phyloP scores from a whole-genome alignment of 2,888 invertebrate species.

The Latrodectus hesperus region DNA sequence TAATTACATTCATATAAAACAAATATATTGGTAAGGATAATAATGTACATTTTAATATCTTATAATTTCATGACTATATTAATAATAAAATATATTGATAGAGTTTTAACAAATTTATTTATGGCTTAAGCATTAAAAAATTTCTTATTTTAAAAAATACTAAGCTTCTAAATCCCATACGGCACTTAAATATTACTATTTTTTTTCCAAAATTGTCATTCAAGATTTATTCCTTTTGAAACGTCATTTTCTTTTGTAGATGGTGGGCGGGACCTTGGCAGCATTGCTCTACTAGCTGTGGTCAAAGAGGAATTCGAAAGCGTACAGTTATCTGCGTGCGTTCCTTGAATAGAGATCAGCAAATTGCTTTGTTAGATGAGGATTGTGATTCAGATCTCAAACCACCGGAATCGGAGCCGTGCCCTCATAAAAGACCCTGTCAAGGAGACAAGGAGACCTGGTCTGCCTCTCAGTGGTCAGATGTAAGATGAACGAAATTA shows the following conservation, averaged over 20 bases:
- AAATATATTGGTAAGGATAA: too few species aligned
- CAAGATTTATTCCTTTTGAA: too few species aligned
- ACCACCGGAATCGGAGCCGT: slow-evolving; percentile 82
- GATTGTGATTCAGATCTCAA: slow-evolving; percentile 82
- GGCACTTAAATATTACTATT: too few species aligned
- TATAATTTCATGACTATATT: too few species aligned
- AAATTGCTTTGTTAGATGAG: slow-evolving; percentile 84
- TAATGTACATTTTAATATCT: too few species aligned
- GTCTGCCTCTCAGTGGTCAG: slow-evolving; percentile 70
- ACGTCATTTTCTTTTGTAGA: slow-evolving; percentile 73
- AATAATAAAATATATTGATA: too few species aligned
- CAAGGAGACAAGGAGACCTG: slow-evolving; percentile 69
- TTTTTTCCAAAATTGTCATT: too few species aligned
- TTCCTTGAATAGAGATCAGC: slow-evolving; percentile 77
- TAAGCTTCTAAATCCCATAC: neutral
- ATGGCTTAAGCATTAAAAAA: too few species aligned
- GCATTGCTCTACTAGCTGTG: slow-evolving; percentile 84
- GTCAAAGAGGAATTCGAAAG: slow-evolving; percentile 74
- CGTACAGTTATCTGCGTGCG: slow-evolving; percentile 76
- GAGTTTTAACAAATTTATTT: too few species aligned
- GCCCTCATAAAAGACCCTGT: slow-evolving; percentile 78
- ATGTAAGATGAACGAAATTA: slow-evolving; percentile 65
- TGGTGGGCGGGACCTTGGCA: slow-evolving; percentile 94
- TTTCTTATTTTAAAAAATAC: too few species aligned
- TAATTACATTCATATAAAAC: too few species aligned